Base-by-base conservation (phyloP, 2,113 vertebrate genomes). In the Corythornis cristatus region DNA sequence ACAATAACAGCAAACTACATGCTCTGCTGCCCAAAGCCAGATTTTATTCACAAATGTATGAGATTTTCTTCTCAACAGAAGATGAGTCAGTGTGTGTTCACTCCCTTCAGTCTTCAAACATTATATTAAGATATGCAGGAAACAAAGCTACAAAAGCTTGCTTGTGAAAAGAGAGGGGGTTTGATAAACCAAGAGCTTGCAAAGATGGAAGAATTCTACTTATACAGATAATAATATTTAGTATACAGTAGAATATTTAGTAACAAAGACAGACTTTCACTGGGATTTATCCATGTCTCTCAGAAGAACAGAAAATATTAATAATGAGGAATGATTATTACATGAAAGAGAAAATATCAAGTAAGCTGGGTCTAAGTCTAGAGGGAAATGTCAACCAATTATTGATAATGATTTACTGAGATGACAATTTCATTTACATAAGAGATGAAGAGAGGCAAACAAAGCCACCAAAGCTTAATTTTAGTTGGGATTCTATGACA, bases 31-130 rank as follows among this genome's bases (percentile, higher is more conserved):
- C 35, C 61, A 78, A 87, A 86, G 73, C 51, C 12, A 14, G 26
- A 88, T 88, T 92, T 74, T 77, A 92, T 94, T 96, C 83, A 96
- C 70, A 93, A 88, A 75, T 18, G 9, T 48, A 92, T 42, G 75
- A 64, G 68, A 60, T 92, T 94, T 92, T 92, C 78, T 68, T 88
- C 80, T 88, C 42, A 45, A 74, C 45, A 88, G 3, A 7, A 76
- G 54, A 83, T 74, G 37, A 96, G 43, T 94, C 81, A 88, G 31
- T 50, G 67, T 29, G 22, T 28, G 53, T 66, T 83, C 8, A 1
- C 28, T 66, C 72, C 56, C 64, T 73, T 79, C 74, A 70, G 48
- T 33, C 83, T 83, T 86, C 86, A 86, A 85, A 88, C 11, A 67
- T 43, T 83, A 60, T 60, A 13, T 25, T 87, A 93, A 87, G 28